Evolutionary conservation across 2,888 invertebrate species (phyloP).

Genomic region (Megamerina dolium): DNA sequence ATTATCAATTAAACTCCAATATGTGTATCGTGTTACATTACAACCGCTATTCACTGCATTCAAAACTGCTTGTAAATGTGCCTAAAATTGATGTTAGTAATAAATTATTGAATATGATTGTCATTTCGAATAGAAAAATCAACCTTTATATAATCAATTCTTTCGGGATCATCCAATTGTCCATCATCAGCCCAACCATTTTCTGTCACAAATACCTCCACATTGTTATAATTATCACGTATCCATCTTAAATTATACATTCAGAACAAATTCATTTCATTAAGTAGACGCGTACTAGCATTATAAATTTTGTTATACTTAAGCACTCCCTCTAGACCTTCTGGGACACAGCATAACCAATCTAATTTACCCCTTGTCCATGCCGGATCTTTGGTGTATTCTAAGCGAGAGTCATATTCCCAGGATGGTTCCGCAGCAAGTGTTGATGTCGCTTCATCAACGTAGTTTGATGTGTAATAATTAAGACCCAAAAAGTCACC

Average conservation of each 20-base stretch:
- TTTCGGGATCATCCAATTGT: conserved; percentile 41
- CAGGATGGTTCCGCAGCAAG: conserved; percentile 50
- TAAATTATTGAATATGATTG: too few species aligned
- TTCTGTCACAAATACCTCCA: conserved; percentile 55
- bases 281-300: too few species aligned
- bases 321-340: conserved; percentile 30
- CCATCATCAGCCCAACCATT: conserved; percentile 55
- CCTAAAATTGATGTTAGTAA: too few species aligned
- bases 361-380: conserved; percentile 34
- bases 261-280: background rate
- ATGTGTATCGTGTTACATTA: conserved; percentile 33
- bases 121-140: too few species aligned
- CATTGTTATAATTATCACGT: conserved; percentile 53
- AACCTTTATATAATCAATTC: conserved; percentile 39
- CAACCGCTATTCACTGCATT: conserved; percentile 34
- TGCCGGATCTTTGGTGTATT: conserved; percentile 23
- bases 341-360: conserved; percentile 38
- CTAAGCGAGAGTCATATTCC: conserved; percentile 49
- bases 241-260: conserved; percentile 49
- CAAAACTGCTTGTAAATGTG: conserved; percentile 32
- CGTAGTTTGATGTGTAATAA: conserved; percentile 34
- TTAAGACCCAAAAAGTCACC: conserved; percentile 39
- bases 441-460: conserved; percentile 22
- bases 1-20: conserved; percentile 41
- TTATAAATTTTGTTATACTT: conserved; percentile 19